Conservation (phyloP, 2,113 vertebrate species). For the Mirza zaza region DNA sequence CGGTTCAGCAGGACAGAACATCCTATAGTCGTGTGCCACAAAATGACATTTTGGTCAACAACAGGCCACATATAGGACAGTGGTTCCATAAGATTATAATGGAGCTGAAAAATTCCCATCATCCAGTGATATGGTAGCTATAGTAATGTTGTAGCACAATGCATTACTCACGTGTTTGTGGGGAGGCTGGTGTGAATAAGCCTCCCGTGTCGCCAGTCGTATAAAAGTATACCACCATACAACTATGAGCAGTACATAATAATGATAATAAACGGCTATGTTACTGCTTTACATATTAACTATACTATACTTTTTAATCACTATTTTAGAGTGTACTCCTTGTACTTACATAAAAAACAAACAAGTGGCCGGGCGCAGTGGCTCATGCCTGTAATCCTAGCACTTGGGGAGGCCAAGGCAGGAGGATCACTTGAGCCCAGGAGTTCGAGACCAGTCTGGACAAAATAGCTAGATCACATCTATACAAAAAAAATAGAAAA, state of each 20-base stretch:
- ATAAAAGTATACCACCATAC: neutral
- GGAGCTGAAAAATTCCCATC: neutral
- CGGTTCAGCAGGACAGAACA: neutral
- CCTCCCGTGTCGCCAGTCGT: neutral
- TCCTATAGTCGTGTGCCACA: neutral
- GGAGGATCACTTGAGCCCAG: no score
- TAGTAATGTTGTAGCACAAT: neutral
- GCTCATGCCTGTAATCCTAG: no score
- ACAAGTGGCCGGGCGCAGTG: neutral
- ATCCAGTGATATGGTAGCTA: neutral
- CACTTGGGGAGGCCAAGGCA: no score
- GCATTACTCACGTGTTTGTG: neutral
- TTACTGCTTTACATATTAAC: neutral
- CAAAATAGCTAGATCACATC: no score
- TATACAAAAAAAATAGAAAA: no score
- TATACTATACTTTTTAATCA: neutral
- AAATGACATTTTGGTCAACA: neutral
- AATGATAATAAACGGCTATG: neutral
- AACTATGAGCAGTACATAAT: neutral
- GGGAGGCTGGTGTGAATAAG: neutral
- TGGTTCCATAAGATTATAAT: neutral
- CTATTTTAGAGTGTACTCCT: neutral
- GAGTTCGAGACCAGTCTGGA: no score
- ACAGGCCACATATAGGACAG: neutral
- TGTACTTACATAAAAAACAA: neutral